Conservation (phyloP, 2,797 vertebrate species). For the Megaceryle alcyon region DNA sequence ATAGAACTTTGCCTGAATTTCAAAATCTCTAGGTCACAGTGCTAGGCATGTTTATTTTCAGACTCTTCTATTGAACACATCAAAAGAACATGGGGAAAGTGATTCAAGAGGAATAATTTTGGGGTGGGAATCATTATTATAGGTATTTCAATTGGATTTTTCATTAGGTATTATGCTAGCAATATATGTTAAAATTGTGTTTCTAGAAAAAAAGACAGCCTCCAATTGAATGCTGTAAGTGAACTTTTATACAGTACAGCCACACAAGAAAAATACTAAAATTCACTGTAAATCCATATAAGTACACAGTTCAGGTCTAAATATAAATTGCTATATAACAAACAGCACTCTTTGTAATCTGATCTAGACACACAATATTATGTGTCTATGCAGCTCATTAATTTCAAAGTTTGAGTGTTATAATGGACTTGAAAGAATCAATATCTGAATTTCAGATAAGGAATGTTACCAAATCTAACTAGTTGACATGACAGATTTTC, state of each 20-base stretch:
- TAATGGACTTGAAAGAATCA: neutral
- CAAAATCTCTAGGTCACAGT: neutral
- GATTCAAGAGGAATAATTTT: neutral
- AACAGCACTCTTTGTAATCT: neutral
- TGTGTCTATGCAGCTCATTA: neutral
- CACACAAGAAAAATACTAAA: neutral
- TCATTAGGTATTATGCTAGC: neutral
- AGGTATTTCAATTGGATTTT: neutral
- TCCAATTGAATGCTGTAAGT: neutral
- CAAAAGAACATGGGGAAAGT: neutral
- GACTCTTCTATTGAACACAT: neutral
- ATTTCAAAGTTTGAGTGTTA: neutral
- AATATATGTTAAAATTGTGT: neutral
- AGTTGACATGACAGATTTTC: neutral
- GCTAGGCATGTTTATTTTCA: neutral
- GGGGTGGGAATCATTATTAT: fast-evolving
- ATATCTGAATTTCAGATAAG: neutral
- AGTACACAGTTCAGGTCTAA: neutral
- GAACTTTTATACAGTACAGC: neutral
- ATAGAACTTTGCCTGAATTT: neutral
- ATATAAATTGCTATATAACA: neutral
- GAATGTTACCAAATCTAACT: neutral
- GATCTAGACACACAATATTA: neutral
- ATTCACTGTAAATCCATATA: neutral
- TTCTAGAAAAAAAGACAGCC: neutral